A percentile compares a stretch with the other conserved stretches of the same genome.
Evolutionary conservation across 2,113 vertebrate species (phyloP).

Genomic region (sheep (Ovis aries)): DNA sequence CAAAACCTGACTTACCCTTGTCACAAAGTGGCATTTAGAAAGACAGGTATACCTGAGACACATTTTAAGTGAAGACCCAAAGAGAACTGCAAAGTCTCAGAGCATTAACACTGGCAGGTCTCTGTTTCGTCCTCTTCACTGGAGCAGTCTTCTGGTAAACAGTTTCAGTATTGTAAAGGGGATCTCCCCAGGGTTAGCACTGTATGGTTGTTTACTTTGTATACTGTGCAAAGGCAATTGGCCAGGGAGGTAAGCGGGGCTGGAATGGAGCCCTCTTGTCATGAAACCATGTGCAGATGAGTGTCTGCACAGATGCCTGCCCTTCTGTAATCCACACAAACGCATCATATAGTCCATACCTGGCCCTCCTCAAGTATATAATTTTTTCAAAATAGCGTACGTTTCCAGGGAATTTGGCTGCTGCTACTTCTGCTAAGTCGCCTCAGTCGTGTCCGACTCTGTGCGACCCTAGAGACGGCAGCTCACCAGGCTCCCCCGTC

Average conservation of each 20-base stretch:
- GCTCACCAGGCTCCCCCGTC: no score
- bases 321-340: neutral
- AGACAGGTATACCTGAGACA: neutral
- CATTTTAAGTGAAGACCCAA: neutral
- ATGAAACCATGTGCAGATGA: neutral
- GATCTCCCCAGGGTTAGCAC: neutral
- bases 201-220: neutral
- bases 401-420: neutral
- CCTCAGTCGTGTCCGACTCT: no score
- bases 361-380: neutral
- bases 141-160: neutral
- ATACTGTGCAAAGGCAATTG: neutral
- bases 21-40: neutral
- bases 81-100: neutral
- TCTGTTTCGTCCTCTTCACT: neutral
- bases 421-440: no score
- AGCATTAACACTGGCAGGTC: neutral
- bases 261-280: neutral
- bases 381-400: neutral
- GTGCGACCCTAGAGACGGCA: no score
- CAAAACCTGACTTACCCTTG: neutral
- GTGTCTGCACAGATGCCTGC: neutral
- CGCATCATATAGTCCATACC: neutral
- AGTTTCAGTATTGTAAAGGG: neutral
- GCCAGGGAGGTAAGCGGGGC: neutral